phyloP scores from a whole-genome alignment of 1,140 invertebrate genomes.

The Hylyphantes graminicola region DNA sequence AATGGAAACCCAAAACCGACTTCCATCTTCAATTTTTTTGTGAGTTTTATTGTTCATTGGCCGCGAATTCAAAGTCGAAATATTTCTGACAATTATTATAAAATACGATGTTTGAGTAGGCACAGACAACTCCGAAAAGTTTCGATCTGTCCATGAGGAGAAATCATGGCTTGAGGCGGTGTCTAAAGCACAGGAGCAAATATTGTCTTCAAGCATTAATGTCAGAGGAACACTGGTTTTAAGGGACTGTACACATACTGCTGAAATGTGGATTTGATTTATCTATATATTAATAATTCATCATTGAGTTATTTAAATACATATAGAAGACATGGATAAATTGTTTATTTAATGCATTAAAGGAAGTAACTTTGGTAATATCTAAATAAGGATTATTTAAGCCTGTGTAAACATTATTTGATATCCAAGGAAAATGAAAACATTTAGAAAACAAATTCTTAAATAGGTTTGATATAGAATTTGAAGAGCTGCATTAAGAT shows the following conservation, averaged over 20 bases:
- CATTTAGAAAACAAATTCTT: too few relatives aligned
- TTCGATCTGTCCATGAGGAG: slow-evolving; percentile 18
- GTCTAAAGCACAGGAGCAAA: slow-evolving; percentile 25
- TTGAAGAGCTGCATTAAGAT: too few relatives aligned
- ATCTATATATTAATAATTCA: too few relatives aligned
- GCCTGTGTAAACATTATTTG: too few relatives aligned
- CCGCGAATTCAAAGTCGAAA: not conserved
- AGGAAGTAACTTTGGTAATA: too few relatives aligned
- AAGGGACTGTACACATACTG: too few relatives aligned
- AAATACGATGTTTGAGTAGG: slow-evolving; percentile 22
- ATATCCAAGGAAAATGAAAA: too few relatives aligned
- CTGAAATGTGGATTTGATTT: not conserved
- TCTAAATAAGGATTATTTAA: too few relatives aligned
- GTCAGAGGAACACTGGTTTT: not conserved
- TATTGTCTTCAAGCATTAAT: slow-evolving; percentile 30
- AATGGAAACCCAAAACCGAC: not conserved
- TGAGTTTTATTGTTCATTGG: not conserved
- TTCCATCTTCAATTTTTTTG: slow-evolving; percentile 14
- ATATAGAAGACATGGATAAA: too few relatives aligned
- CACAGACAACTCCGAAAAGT: slow-evolving; percentile 30
- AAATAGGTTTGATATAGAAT: too few relatives aligned
- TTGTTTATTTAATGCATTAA: too few relatives aligned
- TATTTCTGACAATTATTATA: slow-evolving; percentile 23
- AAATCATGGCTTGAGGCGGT: slow-evolving; percentile 9
- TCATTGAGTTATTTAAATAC: too few relatives aligned